phyloP scores from a whole-genome alignment of 2,113 vertebrate genomes.

The Mellivora capensis region DNA sequence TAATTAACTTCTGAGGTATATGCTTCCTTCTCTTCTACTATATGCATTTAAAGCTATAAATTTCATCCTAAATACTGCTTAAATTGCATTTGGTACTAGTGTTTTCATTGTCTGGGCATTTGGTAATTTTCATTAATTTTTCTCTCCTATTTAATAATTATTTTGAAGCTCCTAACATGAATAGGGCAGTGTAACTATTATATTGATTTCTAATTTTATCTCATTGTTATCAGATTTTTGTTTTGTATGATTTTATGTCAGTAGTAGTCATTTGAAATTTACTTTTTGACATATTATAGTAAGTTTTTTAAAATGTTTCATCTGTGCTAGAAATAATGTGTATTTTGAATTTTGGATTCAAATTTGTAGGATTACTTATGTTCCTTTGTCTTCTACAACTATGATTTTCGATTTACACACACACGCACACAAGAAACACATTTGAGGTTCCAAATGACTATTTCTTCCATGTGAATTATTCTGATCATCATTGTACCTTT shows the following conservation, averaged over 20 bases:
- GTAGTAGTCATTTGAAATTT: slow-evolving; percentile 6
- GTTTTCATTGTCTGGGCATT: not conserved
- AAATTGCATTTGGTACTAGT: not conserved
- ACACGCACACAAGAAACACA: not conserved
- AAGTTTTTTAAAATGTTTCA: not conserved
- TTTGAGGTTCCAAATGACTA: not conserved
- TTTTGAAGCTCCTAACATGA: slow-evolving; percentile 14
- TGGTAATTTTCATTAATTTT: slow-evolving; percentile 16
- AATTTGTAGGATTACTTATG: not conserved
- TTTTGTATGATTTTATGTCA: not conserved
- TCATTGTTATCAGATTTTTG: not conserved
- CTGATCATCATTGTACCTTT: not conserved
- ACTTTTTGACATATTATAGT: not conserved
- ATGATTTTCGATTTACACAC: not conserved
- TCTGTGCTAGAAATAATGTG: not conserved
- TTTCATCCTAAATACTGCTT: not conserved
- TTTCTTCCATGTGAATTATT: not conserved
- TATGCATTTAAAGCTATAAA: not conserved
- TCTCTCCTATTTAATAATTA: not conserved
- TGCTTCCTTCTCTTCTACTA: not conserved
- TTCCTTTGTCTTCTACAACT: not conserved
- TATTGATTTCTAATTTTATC: not conserved
- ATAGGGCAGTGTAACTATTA: not conserved
- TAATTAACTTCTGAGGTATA: not conserved
- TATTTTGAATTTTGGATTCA: not conserved